phyloP scores from a whole-genome alignment of 2,113 vertebrate genomes.

The Oxyruncus cristatus region DNA sequence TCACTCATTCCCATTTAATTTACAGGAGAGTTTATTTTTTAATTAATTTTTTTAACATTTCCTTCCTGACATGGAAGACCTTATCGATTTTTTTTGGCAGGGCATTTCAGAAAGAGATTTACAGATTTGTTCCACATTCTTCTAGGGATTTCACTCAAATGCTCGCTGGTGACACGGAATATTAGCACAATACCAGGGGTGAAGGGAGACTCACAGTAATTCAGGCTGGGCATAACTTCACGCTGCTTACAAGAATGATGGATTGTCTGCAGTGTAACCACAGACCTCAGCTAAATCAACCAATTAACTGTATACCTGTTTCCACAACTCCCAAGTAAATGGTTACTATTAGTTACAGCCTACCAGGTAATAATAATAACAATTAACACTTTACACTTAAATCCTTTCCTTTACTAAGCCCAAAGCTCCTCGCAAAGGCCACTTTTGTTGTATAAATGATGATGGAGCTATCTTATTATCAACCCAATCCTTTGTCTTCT shows the following conservation, averaged over 20 bases:
- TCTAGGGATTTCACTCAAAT: slow-evolving; percentile 36
- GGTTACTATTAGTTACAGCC: slow-evolving; percentile 42
- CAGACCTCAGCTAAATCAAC: slow-evolving; percentile 55
- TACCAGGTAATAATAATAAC: neutral
- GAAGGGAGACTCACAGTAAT: neutral
- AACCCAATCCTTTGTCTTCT: neutral
- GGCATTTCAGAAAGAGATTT: slow-evolving; percentile 19
- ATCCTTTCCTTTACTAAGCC: neutral
- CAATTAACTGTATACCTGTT: slow-evolving; percentile 54
- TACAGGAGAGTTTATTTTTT: slow-evolving; percentile 1
- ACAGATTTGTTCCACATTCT: slow-evolving; percentile 37
- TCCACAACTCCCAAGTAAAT: slow-evolving; percentile 20
- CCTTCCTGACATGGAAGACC: neutral
- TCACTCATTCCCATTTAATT: neutral
- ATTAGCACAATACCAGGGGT: slow-evolving; percentile 8
- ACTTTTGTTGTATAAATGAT: neutral
- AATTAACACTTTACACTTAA: slow-evolving; percentile 1
- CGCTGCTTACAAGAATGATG: slow-evolving; percentile 51
- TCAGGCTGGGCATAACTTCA: slow-evolving; percentile 8
- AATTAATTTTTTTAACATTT: slow-evolving; percentile 22
- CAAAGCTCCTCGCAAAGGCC: neutral
- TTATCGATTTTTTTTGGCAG: neutral
- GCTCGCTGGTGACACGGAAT: neutral
- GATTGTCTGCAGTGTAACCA: slow-evolving; percentile 34
- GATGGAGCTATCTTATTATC: neutral